Percentiles rank a stretch among this genome's conserved stretches.
Conservation (phyloP, 2,888 invertebrate species). For the Hartigia nigra region DNA sequence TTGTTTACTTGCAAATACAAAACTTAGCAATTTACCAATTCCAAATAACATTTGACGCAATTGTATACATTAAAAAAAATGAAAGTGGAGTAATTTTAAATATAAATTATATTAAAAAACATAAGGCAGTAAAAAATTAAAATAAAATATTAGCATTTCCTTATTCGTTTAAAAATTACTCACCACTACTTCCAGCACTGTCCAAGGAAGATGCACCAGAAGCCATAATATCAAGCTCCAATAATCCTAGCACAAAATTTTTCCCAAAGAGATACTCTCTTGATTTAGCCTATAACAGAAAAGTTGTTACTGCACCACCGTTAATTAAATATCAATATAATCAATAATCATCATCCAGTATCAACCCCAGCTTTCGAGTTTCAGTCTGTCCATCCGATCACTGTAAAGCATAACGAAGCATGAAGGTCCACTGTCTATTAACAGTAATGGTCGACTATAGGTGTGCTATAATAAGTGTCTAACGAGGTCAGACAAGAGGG, state of each 20-base stretch:
- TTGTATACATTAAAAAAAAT: not conserved
- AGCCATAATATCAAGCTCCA: conserved; percentile 71
- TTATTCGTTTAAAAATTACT: conserved; percentile 51
- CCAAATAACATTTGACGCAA: not conserved
- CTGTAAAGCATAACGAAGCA: not conserved
- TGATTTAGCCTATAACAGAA: conserved; percentile 59
- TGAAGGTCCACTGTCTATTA: not conserved
- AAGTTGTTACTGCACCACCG: conserved; percentile 12
- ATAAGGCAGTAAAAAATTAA: not conserved
- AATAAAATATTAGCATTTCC: conserved; percentile 9
- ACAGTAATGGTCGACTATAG: not conserved
- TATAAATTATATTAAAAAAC: not conserved
- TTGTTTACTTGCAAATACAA: not conserved
- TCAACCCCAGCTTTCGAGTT: not conserved
- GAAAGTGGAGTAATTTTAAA: not conserved
- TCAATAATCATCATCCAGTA: not conserved
- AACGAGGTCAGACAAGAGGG: not conserved
- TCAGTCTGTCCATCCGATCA: not conserved
- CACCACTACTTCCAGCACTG: conserved; percentile 82
- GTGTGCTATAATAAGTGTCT: not conserved
- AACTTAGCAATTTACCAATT: not conserved
- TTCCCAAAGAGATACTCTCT: conserved; percentile 47
- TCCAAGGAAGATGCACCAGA: conserved; percentile 83
- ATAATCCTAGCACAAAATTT: conserved; percentile 35
- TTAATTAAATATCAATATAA: not conserved